phyloP scores from a whole-genome alignment of 2,888 invertebrate genomes.

The Hylaea fasciaria region DNA sequence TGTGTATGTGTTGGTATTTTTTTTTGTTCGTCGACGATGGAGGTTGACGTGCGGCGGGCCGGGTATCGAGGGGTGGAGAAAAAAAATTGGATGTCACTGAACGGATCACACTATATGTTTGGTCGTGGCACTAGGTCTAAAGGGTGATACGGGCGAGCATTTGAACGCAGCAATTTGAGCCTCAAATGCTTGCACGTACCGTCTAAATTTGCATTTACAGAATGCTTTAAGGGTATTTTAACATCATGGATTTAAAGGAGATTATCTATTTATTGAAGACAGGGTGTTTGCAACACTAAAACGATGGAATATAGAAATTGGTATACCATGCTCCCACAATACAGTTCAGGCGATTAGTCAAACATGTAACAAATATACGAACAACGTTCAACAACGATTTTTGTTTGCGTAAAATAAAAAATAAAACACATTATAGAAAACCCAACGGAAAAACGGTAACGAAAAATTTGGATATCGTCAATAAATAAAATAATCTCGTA shows the following conservation, averaged over 20 bases:
- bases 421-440: constrained; percentile 40
- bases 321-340: constrained; percentile 70
- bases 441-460: constrained; percentile 42
- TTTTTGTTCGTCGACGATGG: constrained; percentile 78
- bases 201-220: constrained; percentile 72
- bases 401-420: constrained; percentile 31
- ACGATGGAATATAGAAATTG: constrained; percentile 44
- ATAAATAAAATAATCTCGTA: constrained; percentile 81
- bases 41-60: constrained; percentile 81
- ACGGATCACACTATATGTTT: constrained; percentile 74
- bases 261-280: constrained; percentile 75
- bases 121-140: constrained; percentile 72
- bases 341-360: constrained; percentile 76
- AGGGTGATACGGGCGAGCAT: constrained; percentile 56
- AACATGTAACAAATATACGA: constrained; percentile 66
- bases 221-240: constrained; percentile 67
- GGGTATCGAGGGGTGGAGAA: constrained; percentile 74
- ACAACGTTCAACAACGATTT: constrained; percentile 62
- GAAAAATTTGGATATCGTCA: constrained; percentile 50
- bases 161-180: constrained; percentile 41
- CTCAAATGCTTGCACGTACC: constrained; percentile 63
- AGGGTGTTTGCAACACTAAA: constrained; percentile 39
- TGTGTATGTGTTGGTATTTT: constrained; percentile 72
- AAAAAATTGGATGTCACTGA: constrained; percentile 84
- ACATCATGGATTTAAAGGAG: constrained; percentile 60